Evolutionary conservation across 2,113 vertebrate genomes (phyloP).

Genomic region (Pogona vitticeps): DNA sequence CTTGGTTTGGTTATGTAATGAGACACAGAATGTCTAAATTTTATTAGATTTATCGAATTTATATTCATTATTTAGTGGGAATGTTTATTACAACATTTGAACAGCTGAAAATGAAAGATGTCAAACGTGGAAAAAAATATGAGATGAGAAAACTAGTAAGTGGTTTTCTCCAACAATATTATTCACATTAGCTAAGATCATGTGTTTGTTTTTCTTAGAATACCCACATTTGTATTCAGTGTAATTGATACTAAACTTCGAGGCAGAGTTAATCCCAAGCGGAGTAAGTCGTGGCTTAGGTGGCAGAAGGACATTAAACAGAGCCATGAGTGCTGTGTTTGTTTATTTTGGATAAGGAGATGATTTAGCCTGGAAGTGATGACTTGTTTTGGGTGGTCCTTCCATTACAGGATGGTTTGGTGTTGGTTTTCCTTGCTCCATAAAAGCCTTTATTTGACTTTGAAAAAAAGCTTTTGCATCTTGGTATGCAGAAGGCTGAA

Average conservation of each 20-base stretch:
- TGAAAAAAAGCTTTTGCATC: slow-evolving; percentile 34
- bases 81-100: slow-evolving; percentile 1
- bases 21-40: slow-evolving; percentile 35
- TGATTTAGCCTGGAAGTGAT: slow-evolving; percentile 49
- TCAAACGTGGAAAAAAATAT: background rate
- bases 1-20: slow-evolving; percentile 45
- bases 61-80: slow-evolving; percentile 36
- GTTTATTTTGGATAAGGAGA: slow-evolving; percentile 57
- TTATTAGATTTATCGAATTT: slow-evolving; percentile 28
- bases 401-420: slow-evolving; percentile 62
- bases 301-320: slow-evolving; percentile 45
- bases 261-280: slow-evolving; percentile 18
- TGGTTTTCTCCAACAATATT: background rate
- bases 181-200: background rate
- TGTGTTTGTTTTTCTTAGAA: slow-evolving; percentile 37
- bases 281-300: slow-evolving; percentile 35
- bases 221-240: slow-evolving; percentile 21
- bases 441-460: slow-evolving; percentile 48
- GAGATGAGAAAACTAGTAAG: background rate
- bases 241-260: slow-evolving; percentile 37
- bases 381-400: slow-evolving; percentile 63
- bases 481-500: slow-evolving; percentile 20
- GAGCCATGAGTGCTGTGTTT: slow-evolving; percentile 36
- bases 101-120: slow-evolving; percentile 12
- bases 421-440: slow-evolving; percentile 46